Evolutionary conservation across 2,113 vertebrate species (phyloP).

Genomic region (Hypocryptadius cinnamomeus): DNA sequence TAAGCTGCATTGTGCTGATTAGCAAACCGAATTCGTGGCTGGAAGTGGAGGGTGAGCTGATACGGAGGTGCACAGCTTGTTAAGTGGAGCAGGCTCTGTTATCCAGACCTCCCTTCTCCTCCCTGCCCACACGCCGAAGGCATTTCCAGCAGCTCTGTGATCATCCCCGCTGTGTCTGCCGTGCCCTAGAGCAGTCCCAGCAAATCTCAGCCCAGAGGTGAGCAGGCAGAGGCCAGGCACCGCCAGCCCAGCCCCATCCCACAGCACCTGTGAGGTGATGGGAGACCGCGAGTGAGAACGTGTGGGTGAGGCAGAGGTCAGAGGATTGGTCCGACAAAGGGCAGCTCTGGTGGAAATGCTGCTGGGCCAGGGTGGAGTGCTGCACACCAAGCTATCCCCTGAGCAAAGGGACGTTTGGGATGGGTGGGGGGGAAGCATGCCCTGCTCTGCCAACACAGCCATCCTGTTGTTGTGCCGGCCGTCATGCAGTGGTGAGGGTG

Average conservation of each 20-base stretch:
- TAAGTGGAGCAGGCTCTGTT: background rate
- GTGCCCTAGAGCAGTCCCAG: background rate
- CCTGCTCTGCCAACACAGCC: background rate
- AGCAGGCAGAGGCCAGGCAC: background rate
- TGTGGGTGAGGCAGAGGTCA: background rate
- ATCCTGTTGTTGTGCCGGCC: background rate
- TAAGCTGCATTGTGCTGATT: background rate
- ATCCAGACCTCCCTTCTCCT: background rate
- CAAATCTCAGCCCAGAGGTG: background rate
- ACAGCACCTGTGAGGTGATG: background rate
- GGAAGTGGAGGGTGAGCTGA: background rate
- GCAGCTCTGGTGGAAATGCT: background rate
- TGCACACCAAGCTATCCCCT: background rate
- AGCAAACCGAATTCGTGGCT: background rate
- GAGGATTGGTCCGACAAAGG: background rate
- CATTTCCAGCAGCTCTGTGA: background rate
- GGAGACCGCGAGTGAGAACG: background rate
- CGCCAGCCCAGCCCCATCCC: background rate
- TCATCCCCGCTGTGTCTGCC: background rate
- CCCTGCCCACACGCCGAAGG: background rate
- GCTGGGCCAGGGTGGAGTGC: rapidly evolving
- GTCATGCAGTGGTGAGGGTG: rapidly evolving
- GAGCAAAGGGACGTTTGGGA: background rate
- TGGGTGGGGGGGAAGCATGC: background rate
- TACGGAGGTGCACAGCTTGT: background rate